Conservation (phyloP, 2,888 invertebrate genomes). For the Elysia crispata region DNA sequence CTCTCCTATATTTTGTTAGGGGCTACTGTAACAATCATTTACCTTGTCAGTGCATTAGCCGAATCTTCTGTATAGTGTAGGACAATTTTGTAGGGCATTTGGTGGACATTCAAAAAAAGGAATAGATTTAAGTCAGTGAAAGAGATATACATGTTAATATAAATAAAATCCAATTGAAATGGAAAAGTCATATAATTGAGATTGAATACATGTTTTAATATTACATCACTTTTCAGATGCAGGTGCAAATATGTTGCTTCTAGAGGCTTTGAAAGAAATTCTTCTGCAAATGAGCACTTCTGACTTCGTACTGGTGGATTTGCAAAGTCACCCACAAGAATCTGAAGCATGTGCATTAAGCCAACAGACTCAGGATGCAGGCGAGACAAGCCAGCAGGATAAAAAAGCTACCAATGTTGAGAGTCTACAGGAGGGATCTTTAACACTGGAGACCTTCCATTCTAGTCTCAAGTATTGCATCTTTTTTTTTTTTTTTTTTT, state of each 20-base stretch:
- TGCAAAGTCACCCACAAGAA: constrained; percentile 39
- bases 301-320: constrained; percentile 37
- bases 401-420: neutral
- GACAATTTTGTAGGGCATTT: too few species aligned
- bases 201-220: too few species aligned
- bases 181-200: too few species aligned
- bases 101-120: too few species aligned
- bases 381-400: neutral
- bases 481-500: neutral
- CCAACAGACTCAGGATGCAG: constrained; percentile 57
- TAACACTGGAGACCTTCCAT: constrained; percentile 31
- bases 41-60: too few species aligned
- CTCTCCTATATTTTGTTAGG: too few species aligned
- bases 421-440: neutral
- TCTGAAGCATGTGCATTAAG: constrained; percentile 51
- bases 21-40: too few species aligned
- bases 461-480: constrained; percentile 26
- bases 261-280: constrained; percentile 63
- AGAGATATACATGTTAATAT: too few species aligned
- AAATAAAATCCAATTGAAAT: too few species aligned
- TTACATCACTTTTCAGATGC: constrained; percentile 56
- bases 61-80: too few species aligned
- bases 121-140: too few species aligned
- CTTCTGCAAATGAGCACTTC: constrained; percentile 54
- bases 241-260: constrained; percentile 58